phyloP scores from a whole-genome alignment of 2,113 vertebrate genomes.

The Seriola aureovittata region DNA sequence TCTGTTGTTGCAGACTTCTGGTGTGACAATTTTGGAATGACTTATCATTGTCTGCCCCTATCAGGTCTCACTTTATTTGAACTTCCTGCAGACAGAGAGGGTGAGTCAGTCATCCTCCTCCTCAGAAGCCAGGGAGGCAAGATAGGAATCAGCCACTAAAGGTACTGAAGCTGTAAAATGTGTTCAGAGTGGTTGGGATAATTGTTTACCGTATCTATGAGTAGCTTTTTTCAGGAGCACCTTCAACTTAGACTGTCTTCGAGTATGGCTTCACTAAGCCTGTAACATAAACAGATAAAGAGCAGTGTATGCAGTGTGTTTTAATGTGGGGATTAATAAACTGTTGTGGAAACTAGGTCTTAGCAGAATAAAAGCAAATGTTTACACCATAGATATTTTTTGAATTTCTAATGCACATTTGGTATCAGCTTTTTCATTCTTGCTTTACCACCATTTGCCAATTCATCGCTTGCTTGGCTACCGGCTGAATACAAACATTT shows the following conservation, averaged over 20 bases:
- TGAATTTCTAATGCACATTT: background rate
- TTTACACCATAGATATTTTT: background rate
- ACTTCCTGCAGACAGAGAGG: slow-evolving; percentile 41
- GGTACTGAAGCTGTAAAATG: slow-evolving; percentile 45
- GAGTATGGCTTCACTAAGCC: too few relatives aligned
- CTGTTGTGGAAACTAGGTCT: background rate
- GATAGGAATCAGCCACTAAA: slow-evolving; percentile 48
- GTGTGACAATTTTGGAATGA: slow-evolving; percentile 30
- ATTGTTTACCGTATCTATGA: background rate
- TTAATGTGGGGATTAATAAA: background rate
- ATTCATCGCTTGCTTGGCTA: too few relatives aligned
- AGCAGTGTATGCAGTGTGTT: background rate
- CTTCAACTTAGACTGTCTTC: background rate
- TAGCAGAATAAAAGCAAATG: background rate
- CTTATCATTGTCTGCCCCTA: slow-evolving; percentile 31
- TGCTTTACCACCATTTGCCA: background rate
- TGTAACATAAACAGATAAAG: background rate
- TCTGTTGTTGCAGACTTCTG: background rate
- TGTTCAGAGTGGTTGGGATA: slow-evolving; percentile 14
- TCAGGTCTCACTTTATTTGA: slow-evolving; percentile 35
- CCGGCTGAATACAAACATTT: background rate
- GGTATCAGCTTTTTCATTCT: background rate
- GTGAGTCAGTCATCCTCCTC: slow-evolving; percentile 41
- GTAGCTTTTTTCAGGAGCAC: background rate
- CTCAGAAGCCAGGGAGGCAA: slow-evolving; percentile 19